Conservation (phyloP, 2,888 invertebrate species). For the Baronia brevicornis region DNA sequence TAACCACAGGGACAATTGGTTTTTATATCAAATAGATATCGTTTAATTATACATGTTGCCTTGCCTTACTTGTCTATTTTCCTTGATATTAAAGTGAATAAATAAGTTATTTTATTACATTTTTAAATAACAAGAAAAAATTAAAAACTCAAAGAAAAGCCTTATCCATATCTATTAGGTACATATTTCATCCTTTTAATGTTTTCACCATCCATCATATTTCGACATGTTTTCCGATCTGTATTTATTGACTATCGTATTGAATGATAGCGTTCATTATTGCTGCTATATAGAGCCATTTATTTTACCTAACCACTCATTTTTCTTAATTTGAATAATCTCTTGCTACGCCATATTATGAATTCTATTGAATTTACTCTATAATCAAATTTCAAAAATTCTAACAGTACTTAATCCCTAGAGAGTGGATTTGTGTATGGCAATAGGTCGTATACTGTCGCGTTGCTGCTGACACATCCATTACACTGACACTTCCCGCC, state of each 20-base stretch:
- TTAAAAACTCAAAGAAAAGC: no score
- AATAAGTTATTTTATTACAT: no score
- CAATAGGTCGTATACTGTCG: slow-evolving; percentile 54
- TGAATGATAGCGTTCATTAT: slow-evolving; percentile 62
- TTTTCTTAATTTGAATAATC: slow-evolving; percentile 16
- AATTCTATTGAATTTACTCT: slow-evolving; percentile 37
- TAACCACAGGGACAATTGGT: no score
- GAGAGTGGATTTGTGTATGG: slow-evolving; percentile 53
- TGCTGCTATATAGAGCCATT: slow-evolving; percentile 38
- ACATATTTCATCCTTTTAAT: slow-evolving; percentile 58
- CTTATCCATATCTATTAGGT: slow-evolving; percentile 27
- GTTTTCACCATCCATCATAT: slow-evolving; percentile 66
- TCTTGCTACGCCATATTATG: slow-evolving; percentile 10
- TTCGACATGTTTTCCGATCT: slow-evolving; percentile 64
- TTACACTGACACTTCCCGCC: slow-evolving; percentile 71
- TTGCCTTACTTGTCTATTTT: no score
- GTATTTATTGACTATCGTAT: slow-evolving; percentile 62
- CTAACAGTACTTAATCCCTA: slow-evolving; percentile 50
- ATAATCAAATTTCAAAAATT: no score
- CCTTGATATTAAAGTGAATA: no score
- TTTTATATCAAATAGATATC: no score
- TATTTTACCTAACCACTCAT: slow-evolving; percentile 14
- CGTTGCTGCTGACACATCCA: slow-evolving; percentile 72
- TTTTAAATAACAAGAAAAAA: no score
- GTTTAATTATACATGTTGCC: no score